phyloP scores from a whole-genome alignment of 2,888 invertebrate species.

The Sinohyriopsis cumingii region DNA sequence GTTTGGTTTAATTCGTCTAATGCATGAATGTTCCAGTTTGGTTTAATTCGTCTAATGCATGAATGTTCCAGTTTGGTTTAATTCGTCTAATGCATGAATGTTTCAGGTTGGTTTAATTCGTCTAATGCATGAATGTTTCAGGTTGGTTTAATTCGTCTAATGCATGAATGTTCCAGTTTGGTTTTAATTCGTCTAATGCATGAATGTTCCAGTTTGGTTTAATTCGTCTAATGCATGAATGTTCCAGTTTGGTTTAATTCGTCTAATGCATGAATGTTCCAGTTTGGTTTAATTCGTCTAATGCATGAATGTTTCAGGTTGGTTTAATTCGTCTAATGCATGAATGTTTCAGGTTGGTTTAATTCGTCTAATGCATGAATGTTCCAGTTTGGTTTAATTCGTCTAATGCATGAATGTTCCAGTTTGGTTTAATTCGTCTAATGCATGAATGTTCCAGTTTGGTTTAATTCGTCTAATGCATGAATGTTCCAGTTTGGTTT shows the following conservation, averaged over 20 bases:
- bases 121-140: constrained; percentile 11
- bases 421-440: constrained; percentile 51
- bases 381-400: too few relatives aligned
- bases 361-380: constrained; percentile 23
- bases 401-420: neutral
- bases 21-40: too few relatives aligned
- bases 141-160: constrained; percentile 47
- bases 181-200: too few relatives aligned
- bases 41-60: too few relatives aligned
- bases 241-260: too few relatives aligned
- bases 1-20: constrained; percentile 47
- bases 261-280: neutral
- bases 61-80: constrained; percentile 41
- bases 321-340: too few relatives aligned
- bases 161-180: too few relatives aligned
- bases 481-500: constrained; percentile 41
- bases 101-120: too few relatives aligned
- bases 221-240: constrained; percentile 23
- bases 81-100: constrained; percentile 23
- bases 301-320: too few relatives aligned
- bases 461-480: too few relatives aligned
- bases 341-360: constrained; percentile 41
- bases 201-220: constrained; percentile 41
- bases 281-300: constrained; percentile 51
- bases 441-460: too few relatives aligned